Evolutionary conservation across 2,888 invertebrate genomes (phyloP).

Genomic region (Halictus quadricinctus): DNA sequence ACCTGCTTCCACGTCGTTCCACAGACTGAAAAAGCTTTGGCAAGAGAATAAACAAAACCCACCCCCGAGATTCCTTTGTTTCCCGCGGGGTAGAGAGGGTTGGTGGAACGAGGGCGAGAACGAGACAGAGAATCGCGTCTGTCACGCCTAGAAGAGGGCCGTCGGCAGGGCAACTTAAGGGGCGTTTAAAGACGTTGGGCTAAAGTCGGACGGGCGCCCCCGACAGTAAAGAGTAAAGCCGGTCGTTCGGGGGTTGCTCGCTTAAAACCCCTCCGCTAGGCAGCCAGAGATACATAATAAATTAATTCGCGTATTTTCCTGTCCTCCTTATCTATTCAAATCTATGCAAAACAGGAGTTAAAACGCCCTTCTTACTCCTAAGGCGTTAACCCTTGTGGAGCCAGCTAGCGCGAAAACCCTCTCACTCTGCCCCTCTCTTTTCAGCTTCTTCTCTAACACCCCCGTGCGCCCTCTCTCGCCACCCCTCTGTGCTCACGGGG

Average conservation of each 20-base stretch:
- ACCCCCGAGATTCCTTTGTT: background rate
- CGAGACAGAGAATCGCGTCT: conserved; percentile 13
- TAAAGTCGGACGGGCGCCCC: conserved; percentile 49
- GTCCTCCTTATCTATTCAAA: conserved; percentile 82
- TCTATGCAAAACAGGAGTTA: conserved; percentile 82
- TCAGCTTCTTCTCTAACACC: conserved; percentile 57
- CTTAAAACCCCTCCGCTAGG: conserved; percentile 60
- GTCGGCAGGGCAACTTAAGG: conserved; percentile 63
- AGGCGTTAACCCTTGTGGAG: conserved; percentile 78
- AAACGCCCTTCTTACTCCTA: conserved; percentile 77
- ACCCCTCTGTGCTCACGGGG: conserved; percentile 44
- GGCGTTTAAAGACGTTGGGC: conserved; percentile 71
- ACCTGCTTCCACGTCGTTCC: background rate
- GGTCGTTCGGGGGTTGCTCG: conserved; percentile 58
- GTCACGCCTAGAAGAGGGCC: conserved; percentile 27
- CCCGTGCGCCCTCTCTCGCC: conserved; percentile 48
- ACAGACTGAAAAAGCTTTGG: background rate
- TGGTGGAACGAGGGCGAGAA: background rate
- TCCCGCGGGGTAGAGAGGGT: background rate
- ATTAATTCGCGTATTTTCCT: conserved; percentile 81
- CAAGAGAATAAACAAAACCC: conserved; percentile 8
- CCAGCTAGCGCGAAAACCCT: conserved; percentile 38
- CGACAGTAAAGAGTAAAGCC: conserved; percentile 76
- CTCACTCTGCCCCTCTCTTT: conserved; percentile 50
- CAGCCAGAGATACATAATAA: conserved; percentile 81